Evolutionary conservation across 37 sponge, comb jelly and placozoan genomes (phyloP).

Genomic region (Diacarnus erythraeanus): DNA sequence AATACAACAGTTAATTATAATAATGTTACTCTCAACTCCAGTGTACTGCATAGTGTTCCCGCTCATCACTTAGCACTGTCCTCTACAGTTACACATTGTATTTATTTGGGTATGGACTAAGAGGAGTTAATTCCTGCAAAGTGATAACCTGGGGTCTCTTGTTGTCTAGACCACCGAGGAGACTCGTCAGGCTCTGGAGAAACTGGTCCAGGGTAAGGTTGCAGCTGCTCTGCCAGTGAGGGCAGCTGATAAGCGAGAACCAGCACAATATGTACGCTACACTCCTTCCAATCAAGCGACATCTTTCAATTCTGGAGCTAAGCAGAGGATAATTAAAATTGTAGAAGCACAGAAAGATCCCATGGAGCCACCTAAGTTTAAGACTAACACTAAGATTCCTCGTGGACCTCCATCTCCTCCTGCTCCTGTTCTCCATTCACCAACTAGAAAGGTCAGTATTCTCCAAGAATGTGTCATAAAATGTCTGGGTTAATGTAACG

Average conservation of each 20-base stretch:
- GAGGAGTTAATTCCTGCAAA: background rate
- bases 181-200: constrained; percentile 93
- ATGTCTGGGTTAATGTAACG: background rate
- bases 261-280: constrained; percentile 97
- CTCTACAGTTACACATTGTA: too few species aligned
- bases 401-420: constrained; percentile 98
- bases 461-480: too few species aligned
- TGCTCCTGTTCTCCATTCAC: constrained; percentile 96
- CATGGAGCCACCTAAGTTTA: constrained; percentile 93
- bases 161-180: constrained; percentile 82
- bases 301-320: constrained; percentile 89
- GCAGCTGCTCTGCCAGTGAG: constrained; percentile 93
- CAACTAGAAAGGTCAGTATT: constrained; percentile 80
- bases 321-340: constrained; percentile 97
- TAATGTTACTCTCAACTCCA: too few species aligned
- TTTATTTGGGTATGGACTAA: too few species aligned
- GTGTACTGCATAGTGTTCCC: too few species aligned
- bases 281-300: constrained; percentile 93
- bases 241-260: constrained; percentile 81
- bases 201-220: constrained; percentile 88
- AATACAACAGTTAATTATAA: too few species aligned
- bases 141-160: background rate
- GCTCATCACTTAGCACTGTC: too few species aligned
- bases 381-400: constrained; percentile 94
- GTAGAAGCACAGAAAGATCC: constrained; percentile 98